These are phyloP conservation scores for Alexandromys fortis DNA, from an alignment of 2,113 vertebrate species.

Conservation along the genomic window DNA sequence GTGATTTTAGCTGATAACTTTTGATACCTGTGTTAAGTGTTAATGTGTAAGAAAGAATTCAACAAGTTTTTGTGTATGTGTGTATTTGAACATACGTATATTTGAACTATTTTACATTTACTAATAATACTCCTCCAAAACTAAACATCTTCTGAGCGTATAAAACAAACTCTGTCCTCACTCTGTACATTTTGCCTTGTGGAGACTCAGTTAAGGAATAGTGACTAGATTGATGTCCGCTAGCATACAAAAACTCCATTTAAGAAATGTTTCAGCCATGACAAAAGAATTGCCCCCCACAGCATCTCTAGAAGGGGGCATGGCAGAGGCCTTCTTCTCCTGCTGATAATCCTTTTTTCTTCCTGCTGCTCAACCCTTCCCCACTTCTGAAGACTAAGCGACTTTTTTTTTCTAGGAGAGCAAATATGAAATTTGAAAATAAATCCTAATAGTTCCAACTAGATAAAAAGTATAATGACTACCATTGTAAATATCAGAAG, in stretches of 20 bases:
- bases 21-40: conserved; percentile 63
- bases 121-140: background rate
- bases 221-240: conserved; percentile 50
- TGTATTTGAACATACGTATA: background rate
- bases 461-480: conserved; percentile 44
- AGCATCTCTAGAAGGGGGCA: conserved; percentile 73
- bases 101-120: conserved; percentile 33
- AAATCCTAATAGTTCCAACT: conserved; percentile 42
- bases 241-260: conserved; percentile 52
- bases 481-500: conserved; percentile 55
- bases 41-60: conserved; percentile 56
- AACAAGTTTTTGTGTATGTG: conserved; percentile 45
- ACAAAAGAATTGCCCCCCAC: conserved; percentile 48
- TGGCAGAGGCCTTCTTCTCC: conserved; percentile 22
- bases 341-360: conserved; percentile 38
- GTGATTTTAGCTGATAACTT: conserved; percentile 50
- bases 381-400: conserved; percentile 55
- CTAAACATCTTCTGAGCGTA: conserved; percentile 63
- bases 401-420: conserved; percentile 38
- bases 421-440: conserved; percentile 55
- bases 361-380: conserved; percentile 57
- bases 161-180: conserved; percentile 63
- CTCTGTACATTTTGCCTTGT: conserved; percentile 56
- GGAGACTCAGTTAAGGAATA: conserved; percentile 61
- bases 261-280: conserved; percentile 33